These are phyloP conservation scores for Hyposoter didymator DNA, from an alignment of 2,888 invertebrate species.

Conservation along the genomic window DNA sequence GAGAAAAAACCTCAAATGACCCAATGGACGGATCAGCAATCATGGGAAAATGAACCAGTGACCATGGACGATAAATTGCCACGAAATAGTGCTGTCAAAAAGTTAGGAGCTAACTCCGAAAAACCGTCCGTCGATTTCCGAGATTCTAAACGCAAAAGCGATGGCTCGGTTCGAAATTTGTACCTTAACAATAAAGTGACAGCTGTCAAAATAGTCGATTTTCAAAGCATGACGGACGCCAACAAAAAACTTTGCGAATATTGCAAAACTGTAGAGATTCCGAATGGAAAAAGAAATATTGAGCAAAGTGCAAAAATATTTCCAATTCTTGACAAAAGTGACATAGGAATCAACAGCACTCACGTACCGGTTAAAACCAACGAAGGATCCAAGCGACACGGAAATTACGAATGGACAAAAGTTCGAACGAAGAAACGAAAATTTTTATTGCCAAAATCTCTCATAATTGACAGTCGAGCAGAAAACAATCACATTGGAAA, in stretches of 20 bases:
- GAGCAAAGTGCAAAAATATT: not conserved
- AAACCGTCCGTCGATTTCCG: not conserved
- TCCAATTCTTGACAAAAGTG: not conserved
- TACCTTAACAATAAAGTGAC: not conserved
- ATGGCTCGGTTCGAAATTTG: not conserved
- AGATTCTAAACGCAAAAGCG: not conserved
- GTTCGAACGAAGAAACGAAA: conserved; percentile 46
- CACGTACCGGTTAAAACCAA: not conserved
- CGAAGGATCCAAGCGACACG: not conserved
- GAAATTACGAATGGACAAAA: conserved; percentile 25
- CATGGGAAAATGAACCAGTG: conserved; percentile 1
- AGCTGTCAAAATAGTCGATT: not conserved
- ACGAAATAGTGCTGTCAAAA: not conserved
- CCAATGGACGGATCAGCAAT: conserved; percentile 7
- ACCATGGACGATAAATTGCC: not conserved
- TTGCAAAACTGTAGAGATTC: conserved; percentile 9
- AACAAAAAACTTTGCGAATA: conserved; percentile 20
- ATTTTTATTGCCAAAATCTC: conserved; percentile 47
- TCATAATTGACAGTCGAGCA: conserved; percentile 24
- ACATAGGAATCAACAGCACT: not conserved
- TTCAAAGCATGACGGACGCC: not conserved
- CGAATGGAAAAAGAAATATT: not conserved
- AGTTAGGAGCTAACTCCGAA: not conserved
- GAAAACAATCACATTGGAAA: not conserved
- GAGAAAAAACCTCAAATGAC: conserved; percentile 17